Conservation (phyloP, 2,797 vertebrate species). For the Crenichthys baileyi region DNA sequence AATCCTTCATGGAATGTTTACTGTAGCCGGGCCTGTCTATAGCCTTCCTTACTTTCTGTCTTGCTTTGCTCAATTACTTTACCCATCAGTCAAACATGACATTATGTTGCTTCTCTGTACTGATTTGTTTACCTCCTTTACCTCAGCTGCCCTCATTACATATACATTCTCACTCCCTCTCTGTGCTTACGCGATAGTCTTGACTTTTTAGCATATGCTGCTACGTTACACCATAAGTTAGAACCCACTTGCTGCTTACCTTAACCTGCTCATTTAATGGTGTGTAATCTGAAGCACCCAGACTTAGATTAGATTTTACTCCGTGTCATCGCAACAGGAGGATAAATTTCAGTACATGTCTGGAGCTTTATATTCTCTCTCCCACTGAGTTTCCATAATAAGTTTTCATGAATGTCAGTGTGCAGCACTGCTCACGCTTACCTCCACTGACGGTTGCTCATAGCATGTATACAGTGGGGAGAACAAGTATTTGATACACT, state of each 20-base stretch:
- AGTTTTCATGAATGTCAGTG: conserved; percentile 51
- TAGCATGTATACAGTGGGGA: background rate
- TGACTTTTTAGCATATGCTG: conserved; percentile 4
- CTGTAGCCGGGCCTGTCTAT: conserved; percentile 36
- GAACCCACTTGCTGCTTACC: conserved; percentile 22
- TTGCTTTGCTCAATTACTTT: conserved; percentile 59
- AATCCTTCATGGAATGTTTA: conserved; percentile 67
- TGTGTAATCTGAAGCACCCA: conserved; percentile 20
- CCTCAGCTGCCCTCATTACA: conserved; percentile 10
- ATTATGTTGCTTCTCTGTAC: conserved; percentile 21
- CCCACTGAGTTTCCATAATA: conserved; percentile 53
- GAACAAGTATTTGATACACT: too few species aligned
- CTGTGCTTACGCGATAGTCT: background rate
- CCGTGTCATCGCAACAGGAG: conserved; percentile 25
- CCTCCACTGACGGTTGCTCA: conserved; percentile 12
- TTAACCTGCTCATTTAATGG: conserved; percentile 32
- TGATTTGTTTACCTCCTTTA: conserved; percentile 33
- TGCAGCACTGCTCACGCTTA: conserved; percentile 5
- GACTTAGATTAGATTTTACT: conserved; percentile 43
- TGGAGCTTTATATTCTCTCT: conserved; percentile 31
- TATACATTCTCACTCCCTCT: background rate
- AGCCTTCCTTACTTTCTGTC: conserved; percentile 38
- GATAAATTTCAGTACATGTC: conserved; percentile 3
- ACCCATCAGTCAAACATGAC: conserved; percentile 54
- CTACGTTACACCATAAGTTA: conserved; percentile 13